These are phyloP conservation scores for Brienomyrus longianalis DNA, from an alignment of 2,113 vertebrate genomes.

Conservation along the genomic window DNA sequence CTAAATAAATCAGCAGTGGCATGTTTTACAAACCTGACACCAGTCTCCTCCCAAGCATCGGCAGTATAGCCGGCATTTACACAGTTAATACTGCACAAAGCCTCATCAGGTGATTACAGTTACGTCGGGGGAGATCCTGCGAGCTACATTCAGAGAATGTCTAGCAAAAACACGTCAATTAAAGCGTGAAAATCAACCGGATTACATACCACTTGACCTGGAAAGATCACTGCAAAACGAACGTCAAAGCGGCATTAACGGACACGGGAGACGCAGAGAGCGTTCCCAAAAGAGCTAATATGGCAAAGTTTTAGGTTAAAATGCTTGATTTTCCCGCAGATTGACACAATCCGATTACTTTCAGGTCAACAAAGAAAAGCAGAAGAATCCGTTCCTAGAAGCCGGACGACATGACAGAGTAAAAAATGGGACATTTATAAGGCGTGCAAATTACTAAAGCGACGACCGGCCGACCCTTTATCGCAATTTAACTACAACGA, in stretches of 20 bases:
- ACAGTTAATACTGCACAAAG: conserved; percentile 6
- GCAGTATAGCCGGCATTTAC: neutral
- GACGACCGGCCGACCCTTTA: neutral
- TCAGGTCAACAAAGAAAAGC: neutral
- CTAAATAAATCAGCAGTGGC: neutral
- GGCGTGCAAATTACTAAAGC: neutral
- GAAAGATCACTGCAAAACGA: neutral
- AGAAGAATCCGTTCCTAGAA: neutral
- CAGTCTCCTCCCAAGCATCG: neutral
- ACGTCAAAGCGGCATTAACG: neutral
- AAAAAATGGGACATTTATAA: neutral
- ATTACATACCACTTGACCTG: neutral
- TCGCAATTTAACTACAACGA: neutral
- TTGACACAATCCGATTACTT: neutral
- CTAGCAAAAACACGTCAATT: neutral
- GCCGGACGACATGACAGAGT: neutral
- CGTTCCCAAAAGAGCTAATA: neutral
- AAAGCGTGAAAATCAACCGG: neutral
- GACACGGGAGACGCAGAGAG: neutral
- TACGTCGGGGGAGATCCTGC: neutral
- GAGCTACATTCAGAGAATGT: neutral
- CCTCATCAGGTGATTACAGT: conserved; percentile 8
- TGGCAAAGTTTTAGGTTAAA: neutral
- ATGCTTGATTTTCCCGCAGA: neutral
- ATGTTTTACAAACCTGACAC: neutral